Conservation (phyloP, 2,888 invertebrate species). For the Drosophila peninsularis region DNA sequence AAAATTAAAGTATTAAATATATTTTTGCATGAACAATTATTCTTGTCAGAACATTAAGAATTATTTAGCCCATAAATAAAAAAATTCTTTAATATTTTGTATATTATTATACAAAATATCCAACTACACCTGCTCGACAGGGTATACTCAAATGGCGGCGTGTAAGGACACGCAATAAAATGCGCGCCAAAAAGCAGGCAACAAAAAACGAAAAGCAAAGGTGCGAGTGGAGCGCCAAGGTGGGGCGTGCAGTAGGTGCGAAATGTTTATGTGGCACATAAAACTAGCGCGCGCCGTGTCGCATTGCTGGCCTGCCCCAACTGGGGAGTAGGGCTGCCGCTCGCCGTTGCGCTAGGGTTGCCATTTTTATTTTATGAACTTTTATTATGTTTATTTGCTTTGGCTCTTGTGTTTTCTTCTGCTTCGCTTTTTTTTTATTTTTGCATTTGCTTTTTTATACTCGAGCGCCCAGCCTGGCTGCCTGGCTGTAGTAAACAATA, state of each 20-base stretch:
- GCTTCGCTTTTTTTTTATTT: conserved; percentile 40
- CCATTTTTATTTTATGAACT: conserved; percentile 73
- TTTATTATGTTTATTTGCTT: conserved; percentile 72
- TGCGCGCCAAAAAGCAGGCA: conserved; percentile 76
- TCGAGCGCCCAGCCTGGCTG: conserved; percentile 16
- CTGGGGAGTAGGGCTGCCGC: conserved; percentile 7
- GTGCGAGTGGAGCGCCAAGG: neutral
- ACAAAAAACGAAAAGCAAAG: conserved; percentile 31
- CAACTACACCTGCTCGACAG: neutral
- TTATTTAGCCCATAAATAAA: too few relatives aligned
- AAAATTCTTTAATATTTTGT: neutral
- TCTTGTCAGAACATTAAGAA: too few relatives aligned
- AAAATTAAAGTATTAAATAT: too few relatives aligned
- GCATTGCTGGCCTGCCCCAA: conserved; percentile 57
- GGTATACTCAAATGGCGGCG: conserved; percentile 31
- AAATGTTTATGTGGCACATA: conserved; percentile 74
- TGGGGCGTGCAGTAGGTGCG: conserved; percentile 26
- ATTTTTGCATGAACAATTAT: too few relatives aligned
- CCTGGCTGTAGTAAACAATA: conserved; percentile 66
- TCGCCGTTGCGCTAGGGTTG: conserved; percentile 24
- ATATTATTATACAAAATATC: neutral
- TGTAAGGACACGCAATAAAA: conserved; percentile 69
- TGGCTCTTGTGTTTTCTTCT: conserved; percentile 11
- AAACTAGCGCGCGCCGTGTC: conserved; percentile 70
- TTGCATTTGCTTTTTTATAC: conserved; percentile 47